Evolutionary conservation across 2,888 invertebrate genomes (phyloP).

Genomic region (Panorpa germanica): DNA sequence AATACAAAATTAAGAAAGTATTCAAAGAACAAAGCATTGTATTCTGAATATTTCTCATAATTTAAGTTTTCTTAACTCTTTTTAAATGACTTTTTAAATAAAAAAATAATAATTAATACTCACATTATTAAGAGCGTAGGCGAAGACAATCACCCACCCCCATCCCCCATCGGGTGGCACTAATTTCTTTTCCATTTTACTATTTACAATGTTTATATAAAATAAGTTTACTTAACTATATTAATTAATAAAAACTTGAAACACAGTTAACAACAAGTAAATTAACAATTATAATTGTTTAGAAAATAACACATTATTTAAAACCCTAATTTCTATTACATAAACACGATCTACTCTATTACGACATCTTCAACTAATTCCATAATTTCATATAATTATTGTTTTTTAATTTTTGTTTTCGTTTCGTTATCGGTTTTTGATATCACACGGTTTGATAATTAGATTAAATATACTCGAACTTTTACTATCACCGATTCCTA

Average conservation of each 20-base stretch:
- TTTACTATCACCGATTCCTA: not conserved
- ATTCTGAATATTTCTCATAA: no score
- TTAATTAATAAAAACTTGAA: no score
- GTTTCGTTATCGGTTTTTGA: not conserved
- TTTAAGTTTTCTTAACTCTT: no score
- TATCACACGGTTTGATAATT: not conserved
- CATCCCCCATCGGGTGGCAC: conserved; percentile 45
- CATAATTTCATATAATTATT: not conserved
- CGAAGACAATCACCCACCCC: conserved; percentile 42
- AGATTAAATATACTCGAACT: not conserved
- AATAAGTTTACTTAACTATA: no score
- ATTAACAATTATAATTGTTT: not conserved
- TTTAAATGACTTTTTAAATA: no score
- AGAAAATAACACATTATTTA: not conserved
- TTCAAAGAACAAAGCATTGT: no score
- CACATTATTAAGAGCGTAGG: conserved; percentile 39
- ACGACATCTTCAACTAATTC: no score
- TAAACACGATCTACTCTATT: not conserved
- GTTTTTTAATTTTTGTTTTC: not conserved
- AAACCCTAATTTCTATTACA: not conserved
- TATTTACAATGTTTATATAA: not conserved
- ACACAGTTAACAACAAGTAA: conserved; percentile 2
- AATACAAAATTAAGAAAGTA: no score
- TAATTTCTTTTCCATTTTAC: conserved; percentile 9
- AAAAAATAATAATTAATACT: conserved; percentile 20